Evolutionary conservation across 2,113 vertebrate genomes (phyloP), one percentile per base, ranked within the genome.

Genomic region (Anthoscopus minutus): DNA sequence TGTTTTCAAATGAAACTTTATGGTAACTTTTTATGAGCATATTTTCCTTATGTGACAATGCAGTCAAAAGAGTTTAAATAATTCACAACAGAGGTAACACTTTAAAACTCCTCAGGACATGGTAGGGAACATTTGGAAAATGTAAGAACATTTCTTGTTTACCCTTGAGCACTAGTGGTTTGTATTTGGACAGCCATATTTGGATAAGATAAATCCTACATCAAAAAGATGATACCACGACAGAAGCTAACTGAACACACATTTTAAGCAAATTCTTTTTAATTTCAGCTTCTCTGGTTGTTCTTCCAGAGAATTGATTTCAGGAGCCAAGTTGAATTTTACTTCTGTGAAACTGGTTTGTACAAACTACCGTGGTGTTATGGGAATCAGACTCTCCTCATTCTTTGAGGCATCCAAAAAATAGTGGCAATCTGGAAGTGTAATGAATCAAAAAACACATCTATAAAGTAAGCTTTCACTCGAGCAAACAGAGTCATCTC

Each of bases 331-430:
- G 31, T 2, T 51, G 2, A 73, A 10, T 67, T 89, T 92, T 72
- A 47, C 33, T 62, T 95, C 37, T 35, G 21, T 56, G 35, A 69
- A 92, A n/a, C 12, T 64, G 6, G 64, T 35, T 9, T 21, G 15
- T 81, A 62, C 15, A 48, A 74, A 60, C 5, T n/a, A 8, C 28
- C 6, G 11, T 35, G 40, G 8, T 83, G 70, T 87, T 94, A 84
- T 65, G 54, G 81, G 93, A 95, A 94, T 64, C 14, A 40, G 88
- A 45, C 72, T 78, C 73, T 92, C 95, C 54, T 51, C 44, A 74
- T 92, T 96, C 60, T 86, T 72, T 93, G 83, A 95, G 78, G 94
- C 80, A 92, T 85, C 18, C 48, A 91, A 84, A 86, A 40, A 94
- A 61, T 61, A 93, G 53, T 77, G 88, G 87, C 58, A 97, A 60